These are phyloP conservation scores for Prosapia bicincta DNA, from an alignment of 2,888 invertebrate genomes.

Conservation along the genomic window DNA sequence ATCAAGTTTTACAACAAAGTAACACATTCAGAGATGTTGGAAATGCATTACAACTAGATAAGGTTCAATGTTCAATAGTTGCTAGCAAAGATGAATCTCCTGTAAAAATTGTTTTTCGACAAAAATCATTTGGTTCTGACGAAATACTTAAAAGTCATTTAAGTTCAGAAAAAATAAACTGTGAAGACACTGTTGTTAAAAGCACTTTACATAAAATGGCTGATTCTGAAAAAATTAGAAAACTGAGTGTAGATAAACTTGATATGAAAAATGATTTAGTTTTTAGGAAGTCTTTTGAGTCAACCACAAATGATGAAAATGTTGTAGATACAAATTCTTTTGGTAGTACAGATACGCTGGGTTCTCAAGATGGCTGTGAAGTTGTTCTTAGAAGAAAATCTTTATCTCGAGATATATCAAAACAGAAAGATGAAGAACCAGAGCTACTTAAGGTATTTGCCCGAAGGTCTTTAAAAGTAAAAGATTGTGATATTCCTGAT, in stretches of 20 bases:
- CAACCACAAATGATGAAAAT: constrained; percentile 16
- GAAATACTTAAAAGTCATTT: constrained; percentile 13
- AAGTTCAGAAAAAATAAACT: background rate
- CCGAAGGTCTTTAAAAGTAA: constrained; percentile 73
- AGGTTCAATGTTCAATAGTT: constrained; percentile 4
- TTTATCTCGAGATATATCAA: constrained; percentile 42
- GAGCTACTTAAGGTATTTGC: constrained; percentile 81
- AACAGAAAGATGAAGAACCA: constrained; percentile 64
- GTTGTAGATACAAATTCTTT: constrained; percentile 22
- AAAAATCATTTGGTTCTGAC: constrained; percentile 24
- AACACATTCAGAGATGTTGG: constrained; percentile 18
- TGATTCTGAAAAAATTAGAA: constrained; percentile 14
- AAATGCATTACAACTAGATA: background rate
- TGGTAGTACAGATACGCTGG: constrained; percentile 25
- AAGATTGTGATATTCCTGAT: constrained; percentile 62
- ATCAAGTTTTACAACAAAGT: constrained; percentile 25
- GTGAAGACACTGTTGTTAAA: background rate
- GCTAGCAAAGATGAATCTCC: constrained; percentile 18
- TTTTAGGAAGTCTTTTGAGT: constrained; percentile 13
- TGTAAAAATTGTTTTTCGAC: constrained; percentile 21
- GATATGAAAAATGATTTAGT: constrained; percentile 16
- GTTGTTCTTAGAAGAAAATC: constrained; percentile 59
- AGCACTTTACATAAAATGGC: background rate
- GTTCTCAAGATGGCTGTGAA: constrained; percentile 35
- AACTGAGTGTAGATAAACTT: constrained; percentile 26